A percentile compares a stretch with the other conserved stretches of the same genome.
These are phyloP conservation scores for Liparis tanakae DNA, from an alignment of 2,797 vertebrate species.

Conservation along the genomic window DNA sequence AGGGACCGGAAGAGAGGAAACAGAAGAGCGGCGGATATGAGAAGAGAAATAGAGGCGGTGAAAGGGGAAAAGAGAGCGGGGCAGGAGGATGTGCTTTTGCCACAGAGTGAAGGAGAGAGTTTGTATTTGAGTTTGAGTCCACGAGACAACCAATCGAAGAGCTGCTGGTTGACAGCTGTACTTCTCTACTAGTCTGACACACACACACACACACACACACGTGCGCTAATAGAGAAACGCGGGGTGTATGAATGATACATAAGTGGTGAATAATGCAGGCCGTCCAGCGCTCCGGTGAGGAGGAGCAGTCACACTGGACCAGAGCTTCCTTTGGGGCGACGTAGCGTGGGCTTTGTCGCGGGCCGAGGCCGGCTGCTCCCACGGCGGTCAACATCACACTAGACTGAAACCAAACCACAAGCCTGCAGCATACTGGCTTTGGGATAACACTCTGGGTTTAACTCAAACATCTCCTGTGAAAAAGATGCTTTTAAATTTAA, in stretches of 20 bases:
- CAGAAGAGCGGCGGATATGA: slow-evolving; percentile 27
- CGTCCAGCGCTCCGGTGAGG: slow-evolving; percentile 52
- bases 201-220: slow-evolving; percentile 25
- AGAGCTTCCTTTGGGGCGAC: slow-evolving; percentile 38
- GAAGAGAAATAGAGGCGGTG: slow-evolving; percentile 10
- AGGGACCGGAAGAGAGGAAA: slow-evolving; percentile 37
- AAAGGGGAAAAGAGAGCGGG: neutral
- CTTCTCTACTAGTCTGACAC: slow-evolving; percentile 25
- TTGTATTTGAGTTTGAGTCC: slow-evolving; percentile 30
- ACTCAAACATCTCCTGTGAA: neutral
- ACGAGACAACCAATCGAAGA: slow-evolving; percentile 27
- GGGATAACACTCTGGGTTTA: neutral
- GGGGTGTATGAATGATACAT: slow-evolving; percentile 71
- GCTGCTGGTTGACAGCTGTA: slow-evolving; percentile 55
- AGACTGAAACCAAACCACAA: neutral
- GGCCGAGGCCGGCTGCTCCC: slow-evolving; percentile 8
- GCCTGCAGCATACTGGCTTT: neutral
- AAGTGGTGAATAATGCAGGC: slow-evolving; percentile 72
- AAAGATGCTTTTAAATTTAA: neutral
- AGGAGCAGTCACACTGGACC: slow-evolving; percentile 56
- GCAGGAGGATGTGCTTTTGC: too few species aligned
- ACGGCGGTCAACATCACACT: slow-evolving; percentile 27
- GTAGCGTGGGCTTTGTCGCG: slow-evolving; percentile 28
- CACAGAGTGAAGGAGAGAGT: slow-evolving; percentile 15
- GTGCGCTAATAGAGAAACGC: slow-evolving; percentile 16